Conservation (phyloP, 2,888 invertebrate species). For the Dione juno region DNA sequence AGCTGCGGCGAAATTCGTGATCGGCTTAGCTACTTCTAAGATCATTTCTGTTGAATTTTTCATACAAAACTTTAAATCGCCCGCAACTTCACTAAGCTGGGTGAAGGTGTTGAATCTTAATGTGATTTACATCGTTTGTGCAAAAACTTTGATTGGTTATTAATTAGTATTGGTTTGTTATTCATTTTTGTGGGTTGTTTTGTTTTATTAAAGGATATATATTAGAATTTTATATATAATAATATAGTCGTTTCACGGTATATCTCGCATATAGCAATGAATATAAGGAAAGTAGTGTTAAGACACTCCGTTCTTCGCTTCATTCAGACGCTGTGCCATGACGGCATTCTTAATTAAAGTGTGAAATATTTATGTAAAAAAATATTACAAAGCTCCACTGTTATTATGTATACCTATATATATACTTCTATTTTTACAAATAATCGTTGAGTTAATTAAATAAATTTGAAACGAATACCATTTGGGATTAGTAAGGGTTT, state of each 20-base stretch:
- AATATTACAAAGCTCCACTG: too few species aligned
- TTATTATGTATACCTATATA: too few species aligned
- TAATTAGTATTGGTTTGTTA: background rate
- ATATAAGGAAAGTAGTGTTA: background rate
- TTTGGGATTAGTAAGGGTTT: too few species aligned
- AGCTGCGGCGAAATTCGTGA: constrained; percentile 31
- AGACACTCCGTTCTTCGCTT: too few species aligned
- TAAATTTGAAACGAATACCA: too few species aligned
- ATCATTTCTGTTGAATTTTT: constrained; percentile 37
- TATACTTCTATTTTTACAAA: too few species aligned
- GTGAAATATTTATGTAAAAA: too few species aligned
- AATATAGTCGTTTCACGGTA: background rate
- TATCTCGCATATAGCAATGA: background rate
- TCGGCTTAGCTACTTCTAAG: constrained; percentile 31
- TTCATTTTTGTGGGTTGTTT: background rate
- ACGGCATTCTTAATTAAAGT: background rate
- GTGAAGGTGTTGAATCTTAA: constrained; percentile 31
- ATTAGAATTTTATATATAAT: too few species aligned
- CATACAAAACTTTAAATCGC: constrained; percentile 40
- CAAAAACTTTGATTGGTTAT: constrained; percentile 19
- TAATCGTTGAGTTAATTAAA: too few species aligned
- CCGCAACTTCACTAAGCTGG: constrained; percentile 33
- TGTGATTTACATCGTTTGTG: constrained; percentile 10
- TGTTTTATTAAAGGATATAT: background rate
- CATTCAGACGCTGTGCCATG: background rate